Evolutionary conservation across 2,113 vertebrate genomes (phyloP), one percentile per base, ranked within the genome.

Genomic region (rabbit (Oryctolagus cuniculus)): DNA sequence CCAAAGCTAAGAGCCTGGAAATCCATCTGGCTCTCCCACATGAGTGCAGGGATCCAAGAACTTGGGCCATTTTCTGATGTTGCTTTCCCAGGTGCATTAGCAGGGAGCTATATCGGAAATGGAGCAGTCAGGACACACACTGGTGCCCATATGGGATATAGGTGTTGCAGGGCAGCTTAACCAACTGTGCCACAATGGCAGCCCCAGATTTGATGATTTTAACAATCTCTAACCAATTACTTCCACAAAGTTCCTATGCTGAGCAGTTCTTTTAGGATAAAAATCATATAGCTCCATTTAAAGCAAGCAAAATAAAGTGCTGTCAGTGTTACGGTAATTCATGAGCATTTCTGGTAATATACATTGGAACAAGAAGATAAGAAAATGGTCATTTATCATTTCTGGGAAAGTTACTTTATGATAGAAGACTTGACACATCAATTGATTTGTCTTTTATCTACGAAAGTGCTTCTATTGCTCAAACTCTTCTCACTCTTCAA

Each of bases 371-470:
- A 90, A 87, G 31, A 90, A 91, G 16, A 86, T 69, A 79, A 81
- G 67, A 66, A 92, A 83, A 72, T 25, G 12, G 36, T n/a, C 0
- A 5, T 61, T 84, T 83, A 38, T 36, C 81, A 80, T 78, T 81
- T 88, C 44, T 34, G 17, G 51, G 36, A 70, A 94, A 80, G 67
- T 70, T 67, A 84, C 36, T 93, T 91, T 16, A 72, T 81, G 77
- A n/a, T 73, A 27, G 13, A 85, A 90, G 22, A 34, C 72, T 6
- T 69, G 19, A 74, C 72, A 53, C 51, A 36, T 75, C 36, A 49
- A 94, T 4, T 63, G 36, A 73, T 64, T 69, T 81, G 21, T 19
- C 79, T 95, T 64, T 79, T 90, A 92, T 61, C 61, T 82, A 24
- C 61, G 11, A 69, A 88, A 90, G 25, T 36, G 12, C 8, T 72